Base-by-base conservation (phyloP, 2,888 invertebrate species). In the Drosophila barbarae region DNA sequence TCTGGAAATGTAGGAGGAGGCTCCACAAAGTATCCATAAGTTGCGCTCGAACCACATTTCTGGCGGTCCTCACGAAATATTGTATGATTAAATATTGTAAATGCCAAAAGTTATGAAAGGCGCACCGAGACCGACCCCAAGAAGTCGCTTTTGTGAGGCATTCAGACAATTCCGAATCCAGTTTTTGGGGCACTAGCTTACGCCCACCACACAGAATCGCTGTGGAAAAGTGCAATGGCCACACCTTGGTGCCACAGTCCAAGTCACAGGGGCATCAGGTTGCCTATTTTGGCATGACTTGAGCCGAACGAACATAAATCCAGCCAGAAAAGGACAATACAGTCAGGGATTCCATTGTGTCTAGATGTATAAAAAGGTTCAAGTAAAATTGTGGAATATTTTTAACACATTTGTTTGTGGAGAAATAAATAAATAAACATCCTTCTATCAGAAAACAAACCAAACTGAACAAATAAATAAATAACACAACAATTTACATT, bases 71-170 rank as follows among this genome's bases (percentile, higher is more conserved):
- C 73, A 54, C 64, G 67, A 71, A 84, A 82, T 78, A 46, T 46
- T 18, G 46, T 46, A 74, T 84, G 84, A 79, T 82, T 79, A 82
- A 81, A 79, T 84, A 81, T 84, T 81, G 75, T 76, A 81, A 81
- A 84, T 81, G 84, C 80, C 84, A 84, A 76, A 76, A 63, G 64
- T 63, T 63, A 63, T 47, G 64, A 63, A 63, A 63, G 61, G 61
- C 61, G 50, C 61, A 41, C 61, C 23, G 49, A 30, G 63, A 30
- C 34, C 34, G 47, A 39, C 49, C 35, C 30, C 60, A 47, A 47
- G 50, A 61, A 30, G 47, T 44, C 21, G 21, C 28, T n/a, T 35
- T 42, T 35, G 12, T 21, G 28, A 42, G 54, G n/a, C 50, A 52
- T 49, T 52, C 47, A 39, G 42, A 15, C 59, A 44, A 46, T 39